These are phyloP conservation scores for Platycercus adscitus DNA, from an alignment of 2,113 vertebrate species.

Conservation along the genomic window DNA sequence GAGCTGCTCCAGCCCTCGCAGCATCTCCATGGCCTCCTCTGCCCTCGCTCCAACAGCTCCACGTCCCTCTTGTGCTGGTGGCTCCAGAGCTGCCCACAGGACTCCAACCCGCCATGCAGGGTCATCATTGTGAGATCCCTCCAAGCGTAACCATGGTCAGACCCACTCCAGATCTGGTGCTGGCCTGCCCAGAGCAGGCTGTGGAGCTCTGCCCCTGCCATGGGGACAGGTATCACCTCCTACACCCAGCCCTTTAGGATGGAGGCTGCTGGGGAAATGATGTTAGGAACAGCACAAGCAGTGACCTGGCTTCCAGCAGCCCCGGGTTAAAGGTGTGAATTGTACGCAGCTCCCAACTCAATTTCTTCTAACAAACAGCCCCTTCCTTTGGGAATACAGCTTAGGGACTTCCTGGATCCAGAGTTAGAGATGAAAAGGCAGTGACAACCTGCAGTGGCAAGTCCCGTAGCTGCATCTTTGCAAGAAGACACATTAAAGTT, in stretches of 20 bases:
- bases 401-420: neutral
- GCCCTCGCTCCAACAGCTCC: accelerated
- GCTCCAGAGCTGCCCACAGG: neutral
- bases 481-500: neutral
- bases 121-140: neutral
- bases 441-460: neutral
- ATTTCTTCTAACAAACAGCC: neutral
- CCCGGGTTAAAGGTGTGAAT: accelerated
- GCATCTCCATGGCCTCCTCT: accelerated
- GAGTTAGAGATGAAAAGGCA: neutral
- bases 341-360: no score
- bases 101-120: neutral
- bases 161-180: neutral
- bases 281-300: neutral
- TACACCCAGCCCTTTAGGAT: neutral
- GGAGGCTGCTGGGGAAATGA: neutral
- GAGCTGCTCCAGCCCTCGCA: neutral
- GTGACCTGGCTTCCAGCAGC: neutral
- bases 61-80: neutral
- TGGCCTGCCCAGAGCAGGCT: neutral
- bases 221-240: neutral
- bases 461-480: neutral
- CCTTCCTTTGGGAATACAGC: neutral
- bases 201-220: neutral
- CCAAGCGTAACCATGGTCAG: neutral